These are phyloP conservation scores for Hypotaenidia okinawae DNA, from an alignment of 2,797 vertebrate genomes.

Conservation along the genomic window DNA sequence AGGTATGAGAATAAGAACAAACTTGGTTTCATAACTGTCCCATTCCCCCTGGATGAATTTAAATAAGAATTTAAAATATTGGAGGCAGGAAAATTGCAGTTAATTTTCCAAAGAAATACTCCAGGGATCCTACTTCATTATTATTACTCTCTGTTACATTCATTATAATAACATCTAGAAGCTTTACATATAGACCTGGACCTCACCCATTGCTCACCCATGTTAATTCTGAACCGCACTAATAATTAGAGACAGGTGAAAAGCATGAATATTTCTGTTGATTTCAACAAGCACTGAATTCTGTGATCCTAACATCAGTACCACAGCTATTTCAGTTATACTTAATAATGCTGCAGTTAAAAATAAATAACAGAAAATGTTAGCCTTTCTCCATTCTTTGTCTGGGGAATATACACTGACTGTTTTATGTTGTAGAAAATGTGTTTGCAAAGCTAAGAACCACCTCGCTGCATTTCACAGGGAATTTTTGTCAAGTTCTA, in stretches of 20 bases:
- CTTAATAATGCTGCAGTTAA: conserved; percentile 2
- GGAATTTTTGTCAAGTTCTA: conserved; percentile 41
- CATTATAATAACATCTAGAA: neutral
- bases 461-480: neutral
- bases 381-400: neutral
- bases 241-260: neutral
- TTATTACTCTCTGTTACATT: neutral
- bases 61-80: neutral
- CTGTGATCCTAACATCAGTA: neutral
- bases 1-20: neutral
- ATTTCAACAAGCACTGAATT: neutral
- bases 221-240: neutral
- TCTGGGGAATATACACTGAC: neutral
- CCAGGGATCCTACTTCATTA: neutral
- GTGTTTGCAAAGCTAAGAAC: neutral
- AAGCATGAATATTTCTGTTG: neutral
- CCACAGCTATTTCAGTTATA: neutral
- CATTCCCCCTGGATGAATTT: neutral
- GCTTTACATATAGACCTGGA: neutral
- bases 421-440: neutral
- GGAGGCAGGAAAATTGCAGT: neutral
- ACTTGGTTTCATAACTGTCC: neutral
- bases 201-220: neutral
- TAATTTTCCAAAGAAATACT: neutral
- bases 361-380: neutral